Base-by-base conservation (phyloP, 2,888 invertebrate species). In the Hedychridium roseum region DNA sequence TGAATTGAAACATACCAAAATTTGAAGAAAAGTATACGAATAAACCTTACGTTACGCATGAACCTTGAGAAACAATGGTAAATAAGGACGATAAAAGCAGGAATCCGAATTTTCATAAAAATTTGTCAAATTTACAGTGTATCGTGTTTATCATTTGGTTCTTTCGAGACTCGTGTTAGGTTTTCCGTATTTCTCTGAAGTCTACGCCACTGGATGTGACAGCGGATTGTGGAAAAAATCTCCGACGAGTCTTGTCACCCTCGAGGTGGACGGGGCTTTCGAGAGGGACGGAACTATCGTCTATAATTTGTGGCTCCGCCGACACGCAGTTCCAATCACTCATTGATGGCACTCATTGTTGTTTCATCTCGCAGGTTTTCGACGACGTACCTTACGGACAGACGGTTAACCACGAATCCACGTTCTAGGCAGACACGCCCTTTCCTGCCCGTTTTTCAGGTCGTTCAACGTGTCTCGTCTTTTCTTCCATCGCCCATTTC, bases 281-380 rank as follows among this genome's bases (percentile, higher is more conserved):
- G 58, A 60, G 57, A 66, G 64, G 54, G 51, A 48, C 47, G 42
- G 47, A 55, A 58, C 60, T 66, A 71, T 71, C 70, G 67, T 57
- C 74, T 76, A 70, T 76, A 75, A 76, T 77, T 78, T 77, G 76
- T 65, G 66, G 66, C 66, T 65, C 49, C 45, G 60, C 69, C 70
- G 71, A 64, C 67, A 55, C 45, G 43, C 46, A 47, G 36, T 14
- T 38, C 35, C 43, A 38, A 39, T 26, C 47, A 41, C 43, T 61
- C 64, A 64, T 70, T 60, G 66, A 68, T 65, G 67, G 61, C 56
- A 57, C 59, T 70, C 68, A 72, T 73, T 74, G 72, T 71, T 66
- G 66, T 60, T 54, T 55, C 57, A 44, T 56, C 57, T 36, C 46
- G 37, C 46, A 41, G 34, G 43, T 51, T 39, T 50, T 46, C 45